Evolutionary conservation across 2,888 invertebrate species (phyloP).

Genomic region (Acronicta leporina): DNA sequence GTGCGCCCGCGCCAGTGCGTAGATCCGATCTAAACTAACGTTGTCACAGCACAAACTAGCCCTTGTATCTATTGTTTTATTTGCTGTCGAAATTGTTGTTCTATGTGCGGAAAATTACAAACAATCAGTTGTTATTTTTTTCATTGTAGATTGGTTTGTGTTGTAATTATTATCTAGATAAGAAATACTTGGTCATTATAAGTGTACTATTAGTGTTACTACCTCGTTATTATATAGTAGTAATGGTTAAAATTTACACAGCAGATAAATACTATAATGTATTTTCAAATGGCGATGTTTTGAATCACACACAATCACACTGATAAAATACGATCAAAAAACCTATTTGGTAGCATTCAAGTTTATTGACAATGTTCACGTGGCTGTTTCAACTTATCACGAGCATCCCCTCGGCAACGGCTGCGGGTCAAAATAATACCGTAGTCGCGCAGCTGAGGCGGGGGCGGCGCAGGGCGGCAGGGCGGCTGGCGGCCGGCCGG

Average conservation of each 20-base stretch:
- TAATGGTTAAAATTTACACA: too few species aligned
- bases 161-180: constrained; percentile 25
- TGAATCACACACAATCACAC: constrained; percentile 10
- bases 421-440: constrained; percentile 75
- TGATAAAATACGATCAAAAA: constrained; percentile 11
- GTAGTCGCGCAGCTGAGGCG: constrained; percentile 75
- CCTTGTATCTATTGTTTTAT: constrained; percentile 50
- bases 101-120: constrained; percentile 60
- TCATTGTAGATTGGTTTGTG: constrained; percentile 26
- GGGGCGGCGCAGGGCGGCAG: constrained; percentile 56
- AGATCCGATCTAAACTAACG: constrained; percentile 38
- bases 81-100: constrained; percentile 58
- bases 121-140: constrained; percentile 57
- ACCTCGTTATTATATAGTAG: too few species aligned
- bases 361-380: constrained; percentile 72
- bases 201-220: constrained; percentile 4
- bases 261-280: neutral
- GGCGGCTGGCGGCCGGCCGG: constrained; percentile 62
- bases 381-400: constrained; percentile 64
- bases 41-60: constrained; percentile 48
- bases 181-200: constrained; percentile 17
- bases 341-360: constrained; percentile 29
- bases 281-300: neutral
- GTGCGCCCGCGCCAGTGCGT: constrained; percentile 38
- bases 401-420: constrained; percentile 68